phyloP scores from a whole-genome alignment of 2,113 vertebrate species.

The Apaloderma vittatum region DNA sequence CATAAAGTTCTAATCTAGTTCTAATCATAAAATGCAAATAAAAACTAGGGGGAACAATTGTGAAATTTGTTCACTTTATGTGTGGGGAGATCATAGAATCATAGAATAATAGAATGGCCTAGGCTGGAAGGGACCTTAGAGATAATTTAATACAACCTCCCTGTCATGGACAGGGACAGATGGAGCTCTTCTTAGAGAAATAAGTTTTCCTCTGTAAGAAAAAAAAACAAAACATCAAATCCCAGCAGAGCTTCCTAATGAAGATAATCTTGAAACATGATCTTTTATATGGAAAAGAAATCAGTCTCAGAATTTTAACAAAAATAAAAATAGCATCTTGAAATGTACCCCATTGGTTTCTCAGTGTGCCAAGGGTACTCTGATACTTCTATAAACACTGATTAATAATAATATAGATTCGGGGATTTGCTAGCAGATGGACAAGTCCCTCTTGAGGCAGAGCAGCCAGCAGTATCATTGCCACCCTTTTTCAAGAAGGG shows the following conservation, averaged over 20 bases:
- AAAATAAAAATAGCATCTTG: neutral
- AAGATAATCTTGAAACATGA: slow-evolving; percentile 26
- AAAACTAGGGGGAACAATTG: slow-evolving; percentile 13
- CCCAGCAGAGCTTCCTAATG: slow-evolving; percentile 28
- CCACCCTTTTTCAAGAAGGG: neutral
- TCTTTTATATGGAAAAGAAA: slow-evolving; percentile 38
- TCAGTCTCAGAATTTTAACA: neutral
- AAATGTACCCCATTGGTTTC: neutral
- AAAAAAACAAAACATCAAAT: slow-evolving; percentile 36
- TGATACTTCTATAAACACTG: neutral
- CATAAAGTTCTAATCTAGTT: slow-evolving; percentile 23
- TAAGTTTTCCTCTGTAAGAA: slow-evolving; percentile 21
- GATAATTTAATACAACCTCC: too few relatives aligned
- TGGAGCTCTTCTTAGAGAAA: neutral
- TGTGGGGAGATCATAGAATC: too few relatives aligned
- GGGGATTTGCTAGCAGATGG: neutral
- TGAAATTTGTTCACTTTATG: slow-evolving; percentile 36
- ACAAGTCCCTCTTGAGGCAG: neutral
- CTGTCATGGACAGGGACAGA: too few relatives aligned
- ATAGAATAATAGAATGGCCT: too few relatives aligned
- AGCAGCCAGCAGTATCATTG: neutral
- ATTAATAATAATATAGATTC: neutral
- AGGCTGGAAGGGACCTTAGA: too few relatives aligned
- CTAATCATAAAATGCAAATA: slow-evolving; percentile 58
- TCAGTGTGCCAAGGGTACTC: neutral